Evolutionary conservation across 2,113 vertebrate species (phyloP).

Genomic region (Istiophorus platypterus): DNA sequence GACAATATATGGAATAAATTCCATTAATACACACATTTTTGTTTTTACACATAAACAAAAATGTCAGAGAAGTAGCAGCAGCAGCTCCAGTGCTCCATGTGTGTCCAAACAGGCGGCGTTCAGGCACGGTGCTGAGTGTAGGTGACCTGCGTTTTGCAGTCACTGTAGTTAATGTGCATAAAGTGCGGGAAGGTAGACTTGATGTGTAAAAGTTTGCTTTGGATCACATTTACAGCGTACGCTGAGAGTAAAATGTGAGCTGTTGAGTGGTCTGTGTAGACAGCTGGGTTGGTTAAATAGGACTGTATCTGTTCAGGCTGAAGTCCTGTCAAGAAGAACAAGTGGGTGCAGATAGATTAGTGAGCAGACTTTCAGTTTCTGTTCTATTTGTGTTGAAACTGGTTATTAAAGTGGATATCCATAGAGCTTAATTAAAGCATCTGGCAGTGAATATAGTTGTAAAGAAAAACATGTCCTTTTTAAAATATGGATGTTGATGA

Average conservation of each 20-base stretch:
- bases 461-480: neutral
- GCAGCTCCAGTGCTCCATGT: neutral
- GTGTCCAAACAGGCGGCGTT: neutral
- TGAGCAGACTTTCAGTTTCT: slow-evolving; percentile 4
- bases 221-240: too few relatives aligned
- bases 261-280: too few relatives aligned
- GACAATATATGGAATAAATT: too few relatives aligned
- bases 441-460: neutral
- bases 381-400: neutral
- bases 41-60: too few relatives aligned
- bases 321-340: neutral
- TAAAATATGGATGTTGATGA: neutral
- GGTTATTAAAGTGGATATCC: neutral
- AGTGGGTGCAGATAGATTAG: neutral
- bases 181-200: too few relatives aligned
- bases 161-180: too few relatives aligned
- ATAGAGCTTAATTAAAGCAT: neutral
- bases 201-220: too few relatives aligned
- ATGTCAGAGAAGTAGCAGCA: neutral
- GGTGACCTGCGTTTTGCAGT: neutral
- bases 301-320: neutral
- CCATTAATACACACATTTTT: too few relatives aligned
- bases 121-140: neutral
- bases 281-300: too few relatives aligned
- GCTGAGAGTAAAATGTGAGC: too few relatives aligned